phyloP scores from a whole-genome alignment of 2,888 invertebrate genomes.

The Dynastes tityus region DNA sequence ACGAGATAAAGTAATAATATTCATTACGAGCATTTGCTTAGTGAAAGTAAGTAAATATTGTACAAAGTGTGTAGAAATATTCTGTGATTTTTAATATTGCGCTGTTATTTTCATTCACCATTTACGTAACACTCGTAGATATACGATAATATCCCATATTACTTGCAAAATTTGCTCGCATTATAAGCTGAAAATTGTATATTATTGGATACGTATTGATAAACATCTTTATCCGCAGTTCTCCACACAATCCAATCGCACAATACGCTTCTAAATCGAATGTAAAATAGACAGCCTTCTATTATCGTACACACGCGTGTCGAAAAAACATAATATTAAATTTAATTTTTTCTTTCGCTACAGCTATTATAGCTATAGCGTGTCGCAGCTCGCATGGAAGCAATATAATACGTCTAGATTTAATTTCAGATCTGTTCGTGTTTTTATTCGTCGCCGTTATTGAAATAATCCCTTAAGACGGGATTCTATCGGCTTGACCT shows the following conservation, averaged over 20 bases:
- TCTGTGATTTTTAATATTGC: too few relatives aligned
- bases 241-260: not conserved
- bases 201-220: constrained; percentile 5
- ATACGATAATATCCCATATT: not conserved
- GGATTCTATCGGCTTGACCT: constrained; percentile 50
- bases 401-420: constrained; percentile 50
- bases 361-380: constrained; percentile 14
- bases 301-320: constrained; percentile 21
- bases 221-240: constrained; percentile 24
- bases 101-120: not conserved
- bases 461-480: constrained; percentile 49
- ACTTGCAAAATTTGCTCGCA: constrained; percentile 21
- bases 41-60: too few relatives aligned
- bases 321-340: constrained; percentile 25
- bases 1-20: too few relatives aligned
- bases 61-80: too few relatives aligned
- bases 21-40: too few relatives aligned
- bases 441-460: constrained; percentile 49
- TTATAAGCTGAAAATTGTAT: constrained; percentile 1
- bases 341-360: constrained; percentile 25
- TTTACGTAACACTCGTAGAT: not conserved
- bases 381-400: constrained; percentile 24
- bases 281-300: constrained; percentile 23
- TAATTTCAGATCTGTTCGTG: constrained; percentile 50
- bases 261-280: constrained; percentile 32